These are phyloP conservation scores for Dicrostonyx torquatus DNA, from an alignment of 2,797 vertebrate species.

Conservation along the genomic window DNA sequence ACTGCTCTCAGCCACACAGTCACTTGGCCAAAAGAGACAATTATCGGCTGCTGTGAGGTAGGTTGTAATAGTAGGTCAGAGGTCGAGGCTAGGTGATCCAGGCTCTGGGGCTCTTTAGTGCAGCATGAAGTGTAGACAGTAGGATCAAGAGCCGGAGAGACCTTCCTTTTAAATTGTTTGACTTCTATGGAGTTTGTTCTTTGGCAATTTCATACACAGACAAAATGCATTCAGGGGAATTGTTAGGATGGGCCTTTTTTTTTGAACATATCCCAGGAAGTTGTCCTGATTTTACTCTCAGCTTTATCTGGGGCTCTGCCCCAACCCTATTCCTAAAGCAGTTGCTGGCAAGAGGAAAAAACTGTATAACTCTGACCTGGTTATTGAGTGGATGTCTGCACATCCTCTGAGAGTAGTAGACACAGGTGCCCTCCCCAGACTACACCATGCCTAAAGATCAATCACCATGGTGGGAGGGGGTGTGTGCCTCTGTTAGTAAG, in stretches of 20 bases:
- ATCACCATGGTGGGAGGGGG: background rate
- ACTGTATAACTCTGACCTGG: background rate
- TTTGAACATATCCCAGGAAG: background rate
- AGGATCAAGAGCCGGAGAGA: background rate
- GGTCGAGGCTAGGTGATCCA: background rate
- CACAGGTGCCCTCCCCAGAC: background rate
- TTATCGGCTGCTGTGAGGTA: background rate
- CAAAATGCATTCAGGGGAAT: background rate
- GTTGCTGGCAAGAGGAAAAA: background rate
- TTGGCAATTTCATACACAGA: background rate
- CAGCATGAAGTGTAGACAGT: background rate
- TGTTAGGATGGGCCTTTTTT: background rate
- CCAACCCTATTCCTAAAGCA: background rate
- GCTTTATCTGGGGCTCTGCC: background rate
- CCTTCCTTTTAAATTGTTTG: background rate
- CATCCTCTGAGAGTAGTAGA: background rate
- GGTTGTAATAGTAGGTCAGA: background rate
- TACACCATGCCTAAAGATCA: background rate
- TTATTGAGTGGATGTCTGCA: background rate
- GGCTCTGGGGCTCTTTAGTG: slow-evolving; percentile 19
- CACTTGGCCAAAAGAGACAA: background rate
- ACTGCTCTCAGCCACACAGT: background rate
- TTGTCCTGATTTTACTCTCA: background rate
- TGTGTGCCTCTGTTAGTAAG: background rate
- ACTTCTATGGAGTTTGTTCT: background rate